These are phyloP conservation scores for Chaitophorus viminalis DNA, from an alignment of 2,888 invertebrate genomes.

Conservation along the genomic window DNA sequence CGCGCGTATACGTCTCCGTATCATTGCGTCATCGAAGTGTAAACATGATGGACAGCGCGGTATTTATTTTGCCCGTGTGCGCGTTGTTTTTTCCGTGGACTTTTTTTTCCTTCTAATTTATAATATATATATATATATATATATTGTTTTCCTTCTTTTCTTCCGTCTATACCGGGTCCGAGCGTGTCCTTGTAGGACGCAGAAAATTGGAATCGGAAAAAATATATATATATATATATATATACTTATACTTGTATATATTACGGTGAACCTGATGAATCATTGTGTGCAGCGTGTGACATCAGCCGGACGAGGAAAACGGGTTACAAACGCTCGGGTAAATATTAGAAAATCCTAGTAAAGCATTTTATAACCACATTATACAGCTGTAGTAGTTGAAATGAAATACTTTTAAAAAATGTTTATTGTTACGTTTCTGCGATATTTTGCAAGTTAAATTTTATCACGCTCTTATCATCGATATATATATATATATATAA, in stretches of 20 bases:
- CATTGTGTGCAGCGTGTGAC: constrained; percentile 21
- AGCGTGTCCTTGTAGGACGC: constrained; percentile 43
- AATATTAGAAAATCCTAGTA: constrained; percentile 20
- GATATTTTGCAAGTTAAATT: background rate
- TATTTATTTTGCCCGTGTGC: constrained; percentile 35
- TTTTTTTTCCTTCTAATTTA: background rate
- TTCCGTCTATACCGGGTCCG: background rate
- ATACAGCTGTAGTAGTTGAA: constrained; percentile 2
- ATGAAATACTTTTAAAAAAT: background rate
- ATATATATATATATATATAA: no score
- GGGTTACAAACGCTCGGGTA: constrained; percentile 14
- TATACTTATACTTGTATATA: no score
- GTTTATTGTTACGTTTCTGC: background rate
- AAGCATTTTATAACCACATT: background rate
- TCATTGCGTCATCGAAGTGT: constrained; percentile 49
- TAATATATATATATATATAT: background rate
- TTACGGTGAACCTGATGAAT: constrained; percentile 34
- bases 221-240: background rate
- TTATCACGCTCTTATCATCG: background rate
- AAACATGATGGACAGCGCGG: constrained; percentile 48
- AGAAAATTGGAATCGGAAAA: constrained; percentile 45
- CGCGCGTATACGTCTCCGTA: constrained; percentile 33
- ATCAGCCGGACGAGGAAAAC: constrained; percentile 47
- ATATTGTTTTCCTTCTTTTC: constrained; percentile 26
- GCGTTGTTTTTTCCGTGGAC: constrained; percentile 1